Conservation (phyloP, 2,888 invertebrate species). For the Chouioia cunea region DNA sequence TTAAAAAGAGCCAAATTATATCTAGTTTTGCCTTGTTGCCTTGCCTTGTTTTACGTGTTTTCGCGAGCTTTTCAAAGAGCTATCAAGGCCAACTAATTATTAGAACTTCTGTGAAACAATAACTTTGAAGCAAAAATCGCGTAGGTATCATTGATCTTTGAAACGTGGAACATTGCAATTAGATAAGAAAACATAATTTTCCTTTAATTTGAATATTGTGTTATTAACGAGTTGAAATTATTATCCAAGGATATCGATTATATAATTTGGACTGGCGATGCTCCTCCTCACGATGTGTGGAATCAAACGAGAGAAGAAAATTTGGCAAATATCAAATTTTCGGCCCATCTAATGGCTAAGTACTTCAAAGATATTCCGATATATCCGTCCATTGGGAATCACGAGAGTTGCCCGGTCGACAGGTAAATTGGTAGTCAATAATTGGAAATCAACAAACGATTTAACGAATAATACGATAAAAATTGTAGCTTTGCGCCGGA, state of each 20-base stretch:
- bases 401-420: slow-evolving; percentile 46
- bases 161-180: no score
- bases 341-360: slow-evolving; percentile 22
- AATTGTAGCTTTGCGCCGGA: slow-evolving; percentile 86
- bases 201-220: no score
- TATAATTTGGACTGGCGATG: slow-evolving; percentile 45
- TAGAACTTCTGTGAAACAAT: no score
- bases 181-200: no score
- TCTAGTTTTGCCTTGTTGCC: no score
- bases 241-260: slow-evolving; percentile 40
- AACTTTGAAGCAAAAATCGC: no score
- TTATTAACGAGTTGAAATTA: no score
- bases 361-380: slow-evolving; percentile 42
- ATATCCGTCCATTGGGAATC: slow-evolving; percentile 44
- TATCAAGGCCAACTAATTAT: no score
- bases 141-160: no score
- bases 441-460: not conserved
- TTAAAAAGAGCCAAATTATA: no score
- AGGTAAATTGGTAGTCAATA: slow-evolving; percentile 27
- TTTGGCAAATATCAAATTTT: slow-evolving; percentile 11
- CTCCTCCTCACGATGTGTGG: slow-evolving; percentile 47
- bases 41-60: no score
- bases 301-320: slow-evolving; percentile 44
- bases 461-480: not conserved
- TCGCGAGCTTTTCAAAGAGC: no score